Base-by-base conservation (phyloP, 2,113 vertebrate genomes). In the Neogobius melanostomus region DNA sequence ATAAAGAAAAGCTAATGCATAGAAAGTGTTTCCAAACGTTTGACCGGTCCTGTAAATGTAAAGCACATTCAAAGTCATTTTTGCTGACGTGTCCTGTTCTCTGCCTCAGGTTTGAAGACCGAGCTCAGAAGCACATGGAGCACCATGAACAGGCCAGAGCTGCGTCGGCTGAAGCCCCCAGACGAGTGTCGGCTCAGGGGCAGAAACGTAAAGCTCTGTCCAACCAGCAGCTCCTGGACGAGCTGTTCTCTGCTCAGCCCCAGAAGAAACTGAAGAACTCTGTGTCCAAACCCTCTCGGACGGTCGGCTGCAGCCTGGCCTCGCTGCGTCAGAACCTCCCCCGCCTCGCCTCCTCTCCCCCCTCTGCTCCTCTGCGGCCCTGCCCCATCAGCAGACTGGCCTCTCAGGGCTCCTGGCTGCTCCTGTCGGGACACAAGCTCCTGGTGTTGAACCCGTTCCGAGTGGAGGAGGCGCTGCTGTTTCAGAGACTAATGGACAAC, bases 381-480 rank as follows among this genome's bases (percentile, higher is more conserved):
- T 83, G 75, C 65, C 90, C 95, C 64, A 91, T 98, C 80, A 93
- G 90, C 82, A 93, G 87, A 36, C 93, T 95, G 86, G 94, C 91
- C 84, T 94, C 95, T 88, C 95, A 95, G 86, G 94, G 94, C 72
- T 89, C 94, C 56, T 99, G 97, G 97, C 82, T 97, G 73, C 78
- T 96, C 81, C 90, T 94, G 88, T 92, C 91, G 71, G 92, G 92
- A 83, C 92, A 87, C 81, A 93, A 93, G 43, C 81, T 99, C 2
- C 92, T 90, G 90, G 88, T 98, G 88, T 82, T 98, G 82, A 98
- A 98, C 87, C 96, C 96, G 1, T 97, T 95, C 68, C 94, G 97
- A 80, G 89, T 96, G 76, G 94, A 98, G 91, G 97, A 99, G 89
- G 91, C 93, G 60, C 90, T 98, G 82, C 93, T 99, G 10, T 92